Percentiles rank a stretch among this genome's conserved stretches.
phyloP scores from a whole-genome alignment of 2,797 vertebrate genomes.

The Liparis tanakae region DNA sequence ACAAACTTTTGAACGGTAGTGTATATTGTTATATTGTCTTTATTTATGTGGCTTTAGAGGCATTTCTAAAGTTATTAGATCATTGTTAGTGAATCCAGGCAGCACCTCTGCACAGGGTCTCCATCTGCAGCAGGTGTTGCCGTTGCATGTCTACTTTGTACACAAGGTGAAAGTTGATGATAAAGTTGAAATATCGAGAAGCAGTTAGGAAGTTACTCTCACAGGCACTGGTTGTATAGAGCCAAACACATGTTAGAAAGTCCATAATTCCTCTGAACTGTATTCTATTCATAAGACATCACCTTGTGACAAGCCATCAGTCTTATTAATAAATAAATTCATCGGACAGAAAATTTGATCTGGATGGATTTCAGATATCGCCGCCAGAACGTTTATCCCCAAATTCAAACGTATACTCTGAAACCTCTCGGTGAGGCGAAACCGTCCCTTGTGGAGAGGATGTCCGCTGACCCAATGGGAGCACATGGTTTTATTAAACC shows the following conservation, averaged over 20 bases:
- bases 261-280: conserved; percentile 12
- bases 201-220: not conserved
- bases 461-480: conserved; percentile 31
- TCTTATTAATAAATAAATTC: conserved; percentile 6
- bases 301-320: conserved; percentile 9
- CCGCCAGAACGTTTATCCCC: conserved; percentile 6
- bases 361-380: conserved; percentile 12
- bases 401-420: not conserved
- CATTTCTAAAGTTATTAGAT: not conserved
- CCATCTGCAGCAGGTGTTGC: conserved; percentile 22
- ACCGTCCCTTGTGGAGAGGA: conserved; percentile 1
- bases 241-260: conserved; percentile 50
- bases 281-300: conserved; percentile 12
- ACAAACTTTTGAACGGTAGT: no score
- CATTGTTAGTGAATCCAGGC: not conserved
- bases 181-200: not conserved
- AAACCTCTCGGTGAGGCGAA: conserved; percentile 7
- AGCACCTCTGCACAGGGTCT: not conserved
- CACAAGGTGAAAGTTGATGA: not conserved
- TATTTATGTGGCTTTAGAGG: conserved; percentile 10
- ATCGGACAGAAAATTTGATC: conserved; percentile 4
- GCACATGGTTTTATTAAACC: conserved; percentile 46
- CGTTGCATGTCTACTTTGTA: not conserved
- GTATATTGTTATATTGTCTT: conserved; percentile 6
- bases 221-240: conserved; percentile 1